phyloP scores from a whole-genome alignment of 2,113 vertebrate genomes.

The Rhabdomys dilectus region DNA sequence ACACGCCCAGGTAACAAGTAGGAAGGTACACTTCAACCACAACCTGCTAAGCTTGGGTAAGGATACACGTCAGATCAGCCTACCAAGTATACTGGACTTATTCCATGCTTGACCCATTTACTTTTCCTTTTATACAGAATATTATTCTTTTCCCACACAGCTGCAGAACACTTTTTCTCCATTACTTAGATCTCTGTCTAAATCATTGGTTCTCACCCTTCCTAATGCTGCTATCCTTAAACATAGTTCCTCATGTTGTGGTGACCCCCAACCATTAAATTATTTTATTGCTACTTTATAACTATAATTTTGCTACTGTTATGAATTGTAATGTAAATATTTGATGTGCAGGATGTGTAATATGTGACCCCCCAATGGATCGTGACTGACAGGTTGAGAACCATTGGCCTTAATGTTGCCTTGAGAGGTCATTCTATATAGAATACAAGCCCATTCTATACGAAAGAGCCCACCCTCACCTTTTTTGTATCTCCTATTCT shows the following conservation, averaged over 20 bases:
- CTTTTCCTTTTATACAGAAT: background rate
- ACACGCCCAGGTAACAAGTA: background rate
- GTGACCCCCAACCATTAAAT: background rate
- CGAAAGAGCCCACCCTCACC: background rate
- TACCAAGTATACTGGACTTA: background rate
- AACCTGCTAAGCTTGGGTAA: background rate
- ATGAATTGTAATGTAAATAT: background rate
- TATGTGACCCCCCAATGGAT: background rate
- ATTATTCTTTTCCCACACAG: background rate
- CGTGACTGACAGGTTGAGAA: background rate
- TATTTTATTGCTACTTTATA: background rate
- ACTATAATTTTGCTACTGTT: background rate
- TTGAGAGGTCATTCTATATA: background rate
- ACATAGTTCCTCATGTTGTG: background rate
- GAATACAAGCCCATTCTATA: background rate
- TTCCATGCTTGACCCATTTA: background rate
- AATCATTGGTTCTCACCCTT: background rate
- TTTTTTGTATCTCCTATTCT: background rate
- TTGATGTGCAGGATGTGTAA: background rate
- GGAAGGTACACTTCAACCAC: background rate
- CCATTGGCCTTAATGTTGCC: background rate
- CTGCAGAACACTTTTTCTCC: background rate
- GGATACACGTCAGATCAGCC: background rate
- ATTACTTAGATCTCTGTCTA: background rate
- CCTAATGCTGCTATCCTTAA: background rate